Evolutionary conservation across 2,797 vertebrate genomes (phyloP), one percentile per base, ranked within the genome.

Genomic region (Denticeps clupeoides): DNA sequence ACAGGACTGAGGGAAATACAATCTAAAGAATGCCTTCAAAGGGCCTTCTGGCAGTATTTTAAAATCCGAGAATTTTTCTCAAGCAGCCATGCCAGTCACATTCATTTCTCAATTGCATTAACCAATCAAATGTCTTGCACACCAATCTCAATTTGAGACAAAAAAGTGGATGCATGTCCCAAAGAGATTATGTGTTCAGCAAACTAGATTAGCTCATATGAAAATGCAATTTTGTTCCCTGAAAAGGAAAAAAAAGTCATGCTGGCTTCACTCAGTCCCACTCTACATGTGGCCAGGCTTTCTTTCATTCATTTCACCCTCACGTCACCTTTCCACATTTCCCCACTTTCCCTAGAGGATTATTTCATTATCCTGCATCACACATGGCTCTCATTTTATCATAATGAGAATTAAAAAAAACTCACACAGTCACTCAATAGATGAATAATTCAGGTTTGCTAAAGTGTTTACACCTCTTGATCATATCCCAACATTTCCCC

Each of bases 321-420:
- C 33, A 48, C 15, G 42, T 42, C 56, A 56, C 23, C 25, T 35
- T 52, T 23, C 22, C n/a, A 31, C 55, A 51, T 45, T 54, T 44
- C n/a, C n/a, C n/a, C 16, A 46, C 46, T 56, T 53, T 47, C 23
- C 23, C 11, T 9, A 45, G 21, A 3, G 40, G 40, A 47, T 51
- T 18, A 48, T 51, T 26, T 43, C 7, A 45, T 42, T 50, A 31
- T 23, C 11, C n/a, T n/a, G n/a, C 13, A 32, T 19, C 25, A 19
- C 41, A 38, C 22, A 13, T 21, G 37, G 11, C 41, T 32, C 15
- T 49, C 8, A 11, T 49, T 21, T 19, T 45, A 46, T 22, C 27
- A 45, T 28, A 46, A 41, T 18, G 16, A 32, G 41, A 38, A 33
- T 48, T 49, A 27, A 49, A 31, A 22, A 27, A n/a, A n/a, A n/a